phyloP scores from a whole-genome alignment of 2,888 invertebrate genomes.

The Gasteruption jaculator region DNA sequence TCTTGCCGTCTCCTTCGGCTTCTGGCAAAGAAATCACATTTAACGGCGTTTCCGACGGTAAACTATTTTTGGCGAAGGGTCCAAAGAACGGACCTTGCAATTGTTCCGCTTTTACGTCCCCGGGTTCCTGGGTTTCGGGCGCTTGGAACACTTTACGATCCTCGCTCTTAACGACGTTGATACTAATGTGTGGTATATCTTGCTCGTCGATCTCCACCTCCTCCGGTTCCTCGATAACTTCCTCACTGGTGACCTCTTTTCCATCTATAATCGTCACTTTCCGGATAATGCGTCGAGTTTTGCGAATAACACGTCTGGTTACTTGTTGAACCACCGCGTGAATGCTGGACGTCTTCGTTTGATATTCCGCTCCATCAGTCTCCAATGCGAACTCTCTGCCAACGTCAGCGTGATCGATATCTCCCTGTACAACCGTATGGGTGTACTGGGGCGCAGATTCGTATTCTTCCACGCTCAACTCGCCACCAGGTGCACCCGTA shows the following conservation, averaged over 20 bases:
- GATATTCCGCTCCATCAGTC: slow-evolving; percentile 34
- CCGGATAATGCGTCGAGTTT: slow-evolving; percentile 70
- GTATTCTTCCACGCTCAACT: slow-evolving; percentile 63
- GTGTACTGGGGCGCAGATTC: slow-evolving; percentile 61
- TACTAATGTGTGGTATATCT: slow-evolving; percentile 67
- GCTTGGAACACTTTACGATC: slow-evolving; percentile 51
- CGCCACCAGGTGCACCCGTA: slow-evolving; percentile 62
- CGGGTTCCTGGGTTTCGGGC: not conserved
- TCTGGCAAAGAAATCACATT: slow-evolving; percentile 13
- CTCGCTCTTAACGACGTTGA: slow-evolving; percentile 61
- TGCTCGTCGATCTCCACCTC: slow-evolving; percentile 70
- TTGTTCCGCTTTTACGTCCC: not conserved
- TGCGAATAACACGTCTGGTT: slow-evolving; percentile 71
- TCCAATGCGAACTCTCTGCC: too few species aligned
- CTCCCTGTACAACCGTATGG: slow-evolving; percentile 57
- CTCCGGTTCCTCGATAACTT: slow-evolving; percentile 80
- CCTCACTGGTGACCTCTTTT: slow-evolving; percentile 78
- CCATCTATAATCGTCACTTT: slow-evolving; percentile 76
- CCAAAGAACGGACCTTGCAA: slow-evolving; percentile 38
- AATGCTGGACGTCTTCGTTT: slow-evolving; percentile 68
- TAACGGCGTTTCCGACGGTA: slow-evolving; percentile 12
- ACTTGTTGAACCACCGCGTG: slow-evolving; percentile 80
- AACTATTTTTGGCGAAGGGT: slow-evolving; percentile 31
- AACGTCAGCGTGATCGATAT: too few species aligned
- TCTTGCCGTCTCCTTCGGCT: not conserved